Evolutionary conservation across 1,140 invertebrate genomes (phyloP).

Genomic region (Sycophaga agraensis): DNA sequence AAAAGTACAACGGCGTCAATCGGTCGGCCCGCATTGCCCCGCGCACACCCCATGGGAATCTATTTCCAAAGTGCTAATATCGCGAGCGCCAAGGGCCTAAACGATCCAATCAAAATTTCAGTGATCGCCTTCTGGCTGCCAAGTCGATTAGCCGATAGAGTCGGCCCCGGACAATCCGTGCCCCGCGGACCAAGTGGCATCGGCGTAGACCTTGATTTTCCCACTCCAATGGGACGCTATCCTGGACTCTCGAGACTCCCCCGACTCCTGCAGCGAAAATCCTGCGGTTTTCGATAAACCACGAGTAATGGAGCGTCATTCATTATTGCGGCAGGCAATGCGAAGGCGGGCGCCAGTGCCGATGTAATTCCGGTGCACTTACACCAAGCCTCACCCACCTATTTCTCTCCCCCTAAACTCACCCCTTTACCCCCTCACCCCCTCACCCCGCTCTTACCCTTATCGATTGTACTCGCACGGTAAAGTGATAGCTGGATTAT

Average conservation of each 20-base stretch:
- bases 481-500: background rate
- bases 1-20: constrained; percentile 2
- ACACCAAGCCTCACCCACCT: background rate
- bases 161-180: too few relatives aligned
- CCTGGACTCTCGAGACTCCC: too few relatives aligned
- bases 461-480: too few relatives aligned
- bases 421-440: background rate
- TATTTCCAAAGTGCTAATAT: too few relatives aligned
- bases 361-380: constrained; percentile 1
- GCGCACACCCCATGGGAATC: too few relatives aligned
- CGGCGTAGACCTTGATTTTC: too few relatives aligned
- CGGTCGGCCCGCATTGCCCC: too few relatives aligned
- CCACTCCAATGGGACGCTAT: too few relatives aligned
- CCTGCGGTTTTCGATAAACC: constrained; percentile 49
- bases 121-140: too few relatives aligned
- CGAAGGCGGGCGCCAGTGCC: background rate
- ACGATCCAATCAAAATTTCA: too few relatives aligned
- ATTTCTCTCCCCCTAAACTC: background rate
- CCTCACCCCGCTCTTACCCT: background rate
- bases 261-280: constrained; percentile 39
- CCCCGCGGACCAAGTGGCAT: background rate
- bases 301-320: constrained; percentile 49
- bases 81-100: too few relatives aligned
- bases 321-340: constrained; percentile 48
- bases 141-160: too few relatives aligned